Conservation (phyloP, 2,797 vertebrate species). For the Ammospiza maritima region DNA sequence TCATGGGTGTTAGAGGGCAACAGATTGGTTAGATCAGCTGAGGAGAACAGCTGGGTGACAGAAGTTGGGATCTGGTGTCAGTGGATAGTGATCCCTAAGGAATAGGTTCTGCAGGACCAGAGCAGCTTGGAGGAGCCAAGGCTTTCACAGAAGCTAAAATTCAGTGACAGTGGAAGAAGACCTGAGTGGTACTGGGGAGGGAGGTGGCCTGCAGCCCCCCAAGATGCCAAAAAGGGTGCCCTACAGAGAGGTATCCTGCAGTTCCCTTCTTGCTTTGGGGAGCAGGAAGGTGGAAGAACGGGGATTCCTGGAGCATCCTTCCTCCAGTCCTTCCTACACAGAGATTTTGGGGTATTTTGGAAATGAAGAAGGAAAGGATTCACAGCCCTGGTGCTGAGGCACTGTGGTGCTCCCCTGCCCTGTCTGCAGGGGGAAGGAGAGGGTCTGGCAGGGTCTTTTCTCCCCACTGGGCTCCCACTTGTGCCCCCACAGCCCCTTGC, state of each 20-base stretch:
- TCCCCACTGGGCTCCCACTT: not conserved
- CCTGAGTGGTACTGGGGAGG: no score
- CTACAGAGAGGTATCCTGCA: not conserved
- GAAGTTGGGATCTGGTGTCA: not conserved
- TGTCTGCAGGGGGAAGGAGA: not conserved
- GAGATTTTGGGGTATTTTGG: not conserved
- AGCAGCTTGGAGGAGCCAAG: not conserved
- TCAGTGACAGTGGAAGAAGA: not conserved
- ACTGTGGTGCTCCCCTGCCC: not conserved
- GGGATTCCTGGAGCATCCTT: not conserved
- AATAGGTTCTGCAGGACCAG: not conserved
- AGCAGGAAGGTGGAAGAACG: not conserved
- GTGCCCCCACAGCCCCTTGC: rapidly evolving
- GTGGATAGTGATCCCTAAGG: not conserved
- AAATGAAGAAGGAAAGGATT: not conserved
- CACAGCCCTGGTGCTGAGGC: not conserved
- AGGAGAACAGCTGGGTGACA: not conserved
- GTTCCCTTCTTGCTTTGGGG: rapidly evolving
- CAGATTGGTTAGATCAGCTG: not conserved
- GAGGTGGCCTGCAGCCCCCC: not conserved
- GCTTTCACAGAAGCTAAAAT: not conserved
- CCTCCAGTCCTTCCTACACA: not conserved
- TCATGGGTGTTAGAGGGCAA: not conserved
- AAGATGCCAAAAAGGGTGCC: not conserved
- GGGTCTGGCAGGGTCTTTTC: not conserved